phyloP scores from a whole-genome alignment of 2,888 invertebrate genomes.

The Synanthedon tipuliformis region DNA sequence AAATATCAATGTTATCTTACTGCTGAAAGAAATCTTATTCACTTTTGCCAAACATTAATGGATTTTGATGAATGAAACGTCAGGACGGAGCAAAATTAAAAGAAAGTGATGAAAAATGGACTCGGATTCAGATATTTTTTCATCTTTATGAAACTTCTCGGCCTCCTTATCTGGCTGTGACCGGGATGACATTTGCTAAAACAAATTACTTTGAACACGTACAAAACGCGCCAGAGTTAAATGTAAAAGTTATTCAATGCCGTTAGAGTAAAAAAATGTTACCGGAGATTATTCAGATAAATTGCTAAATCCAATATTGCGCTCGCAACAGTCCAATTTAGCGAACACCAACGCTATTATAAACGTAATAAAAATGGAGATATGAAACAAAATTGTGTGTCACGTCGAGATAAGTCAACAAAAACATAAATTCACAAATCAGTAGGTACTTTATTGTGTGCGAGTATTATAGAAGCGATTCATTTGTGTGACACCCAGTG shows the following conservation, averaged over 20 bases:
- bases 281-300: neutral
- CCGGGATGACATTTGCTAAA: neutral
- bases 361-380: neutral
- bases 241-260: neutral
- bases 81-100: slow-evolving; percentile 1
- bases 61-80: neutral
- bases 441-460: too few relatives aligned
- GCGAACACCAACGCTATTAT: neutral
- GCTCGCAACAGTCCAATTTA: neutral
- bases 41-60: neutral
- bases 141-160: slow-evolving; percentile 6
- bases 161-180: slow-evolving; percentile 4
- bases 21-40: too few relatives aligned
- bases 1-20: too few relatives aligned
- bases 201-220: neutral
- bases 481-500: too few relatives aligned
- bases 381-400: too few relatives aligned
- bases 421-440: too few relatives aligned
- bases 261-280: neutral
- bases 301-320: neutral
- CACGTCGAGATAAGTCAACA: too few relatives aligned
- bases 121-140: slow-evolving; percentile 2
- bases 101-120: slow-evolving; percentile 8
- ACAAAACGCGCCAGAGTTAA: neutral
- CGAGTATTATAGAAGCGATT: too few relatives aligned